Conservation (phyloP, 1,140 invertebrate species). For the Thaumatotibia leucotreta region DNA sequence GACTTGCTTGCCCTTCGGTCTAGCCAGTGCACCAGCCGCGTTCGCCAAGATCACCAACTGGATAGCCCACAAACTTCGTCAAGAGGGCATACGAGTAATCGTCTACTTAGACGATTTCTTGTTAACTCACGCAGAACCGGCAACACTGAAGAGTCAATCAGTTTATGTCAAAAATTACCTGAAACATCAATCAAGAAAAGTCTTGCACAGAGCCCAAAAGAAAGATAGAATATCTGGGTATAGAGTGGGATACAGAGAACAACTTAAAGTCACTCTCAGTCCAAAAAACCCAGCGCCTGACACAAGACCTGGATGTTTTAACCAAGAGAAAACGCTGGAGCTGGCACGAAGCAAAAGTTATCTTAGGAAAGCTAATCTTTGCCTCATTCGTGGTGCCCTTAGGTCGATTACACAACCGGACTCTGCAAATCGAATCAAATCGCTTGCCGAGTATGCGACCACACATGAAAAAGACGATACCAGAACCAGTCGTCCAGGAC, state of each 20-base stretch:
- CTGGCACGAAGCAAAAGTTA: conserved; percentile 4
- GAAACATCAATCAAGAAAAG: conserved; percentile 23
- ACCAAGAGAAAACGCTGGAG: neutral
- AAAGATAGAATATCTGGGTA: conserved; percentile 22
- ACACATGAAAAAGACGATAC: neutral
- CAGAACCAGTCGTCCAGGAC: neutral
- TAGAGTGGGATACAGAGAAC: conserved; percentile 20
- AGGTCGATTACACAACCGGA: conserved; percentile 15
- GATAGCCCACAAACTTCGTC: conserved; percentile 23
- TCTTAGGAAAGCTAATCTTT: conserved; percentile 20
- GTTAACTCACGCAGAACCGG: conserved; percentile 16
- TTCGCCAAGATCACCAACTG: conserved; percentile 25
- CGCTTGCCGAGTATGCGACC: neutral
- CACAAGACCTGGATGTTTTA: neutral
- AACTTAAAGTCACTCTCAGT: conserved; percentile 14
- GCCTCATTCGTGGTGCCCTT: conserved; percentile 18
- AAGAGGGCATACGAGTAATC: conserved; percentile 26
- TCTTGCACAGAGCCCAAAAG: conserved; percentile 13
- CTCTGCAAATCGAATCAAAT: conserved; percentile 11
- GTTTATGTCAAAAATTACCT: conserved; percentile 3
- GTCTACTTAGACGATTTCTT: conserved; percentile 31
- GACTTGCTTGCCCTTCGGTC: conserved; percentile 37
- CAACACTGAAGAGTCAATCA: conserved; percentile 8
- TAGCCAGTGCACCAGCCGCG: conserved; percentile 22
- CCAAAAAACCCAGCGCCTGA: neutral